phyloP scores from a whole-genome alignment of 2,113 vertebrate genomes.

The Microcebus lehilahytsara region DNA sequence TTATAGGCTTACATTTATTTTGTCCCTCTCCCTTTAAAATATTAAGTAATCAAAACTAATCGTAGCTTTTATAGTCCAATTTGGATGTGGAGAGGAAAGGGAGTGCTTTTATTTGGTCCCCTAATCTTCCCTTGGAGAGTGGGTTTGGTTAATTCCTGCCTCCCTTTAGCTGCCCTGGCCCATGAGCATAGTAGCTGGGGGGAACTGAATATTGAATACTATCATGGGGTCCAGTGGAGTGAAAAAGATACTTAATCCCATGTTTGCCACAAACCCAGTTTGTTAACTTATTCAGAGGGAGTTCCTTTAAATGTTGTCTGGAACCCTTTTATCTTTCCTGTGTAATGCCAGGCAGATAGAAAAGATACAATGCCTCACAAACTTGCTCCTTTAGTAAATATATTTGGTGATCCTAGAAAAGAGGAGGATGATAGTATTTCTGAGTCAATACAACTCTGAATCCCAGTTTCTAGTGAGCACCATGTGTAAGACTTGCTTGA shows the following conservation, averaged over 20 bases:
- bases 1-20: slow-evolving; percentile 47
- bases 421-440: slow-evolving; percentile 17
- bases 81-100: slow-evolving; percentile 33
- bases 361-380: slow-evolving; percentile 66
- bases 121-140: slow-evolving; percentile 11
- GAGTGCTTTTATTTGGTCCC: slow-evolving; percentile 11
- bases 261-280: slow-evolving; percentile 52
- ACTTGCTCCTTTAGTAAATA: slow-evolving; percentile 60
- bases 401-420: slow-evolving; percentile 66
- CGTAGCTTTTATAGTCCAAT: slow-evolving; percentile 20
- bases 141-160: slow-evolving; percentile 30
- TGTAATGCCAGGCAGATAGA: slow-evolving; percentile 19
- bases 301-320: slow-evolving; percentile 54
- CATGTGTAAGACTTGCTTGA: slow-evolving; percentile 69
- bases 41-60: slow-evolving; percentile 49
- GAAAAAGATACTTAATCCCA: slow-evolving; percentile 56
- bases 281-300: slow-evolving; percentile 1
- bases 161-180: background rate
- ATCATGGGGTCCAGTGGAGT: slow-evolving; percentile 23
- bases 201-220: slow-evolving; percentile 33
- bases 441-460: slow-evolving; percentile 40
- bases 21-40: slow-evolving; percentile 42
- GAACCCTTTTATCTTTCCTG: slow-evolving; percentile 38
- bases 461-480: slow-evolving; percentile 58
- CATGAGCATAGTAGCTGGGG: background rate